phyloP scores from a whole-genome alignment of 1,140 invertebrate genomes.

The Tyrophagus putrescentiae region DNA sequence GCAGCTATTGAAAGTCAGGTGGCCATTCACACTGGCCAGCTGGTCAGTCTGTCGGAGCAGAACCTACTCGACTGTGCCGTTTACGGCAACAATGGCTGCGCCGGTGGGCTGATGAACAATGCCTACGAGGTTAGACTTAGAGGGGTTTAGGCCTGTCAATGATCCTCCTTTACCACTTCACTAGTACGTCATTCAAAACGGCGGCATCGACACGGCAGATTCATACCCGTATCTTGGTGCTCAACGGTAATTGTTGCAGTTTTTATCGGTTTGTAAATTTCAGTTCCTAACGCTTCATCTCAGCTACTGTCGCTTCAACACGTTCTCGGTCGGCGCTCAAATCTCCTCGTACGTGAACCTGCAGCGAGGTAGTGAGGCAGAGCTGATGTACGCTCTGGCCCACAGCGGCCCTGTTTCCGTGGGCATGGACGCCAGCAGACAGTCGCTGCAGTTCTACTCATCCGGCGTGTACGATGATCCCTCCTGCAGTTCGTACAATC shows the following conservation, averaged over 20 bases:
- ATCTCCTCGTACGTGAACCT: slow-evolving; percentile 71
- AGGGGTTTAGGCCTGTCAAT: too few species aligned
- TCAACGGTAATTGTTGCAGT: slow-evolving; percentile 25
- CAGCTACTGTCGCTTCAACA: slow-evolving; percentile 50
- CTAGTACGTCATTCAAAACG: slow-evolving; percentile 73
- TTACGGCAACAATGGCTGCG: slow-evolving; percentile 24
- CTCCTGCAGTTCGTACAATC: slow-evolving; percentile 48
- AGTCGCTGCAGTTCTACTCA: slow-evolving; percentile 58
- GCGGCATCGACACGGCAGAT: slow-evolving; percentile 75
- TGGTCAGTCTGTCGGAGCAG: slow-evolving; percentile 52
- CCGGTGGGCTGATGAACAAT: slow-evolving; percentile 22
- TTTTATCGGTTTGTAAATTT: background rate
- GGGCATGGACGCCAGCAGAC: slow-evolving; percentile 77
- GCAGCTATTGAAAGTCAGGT: slow-evolving; percentile 51
- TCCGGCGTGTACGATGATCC: slow-evolving; percentile 50
- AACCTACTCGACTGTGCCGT: slow-evolving; percentile 25
- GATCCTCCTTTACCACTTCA: background rate
- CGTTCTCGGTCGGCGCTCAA: slow-evolving; percentile 54
- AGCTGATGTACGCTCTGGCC: slow-evolving; percentile 59
- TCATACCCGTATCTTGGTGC: slow-evolving; percentile 74
- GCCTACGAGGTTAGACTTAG: too few species aligned
- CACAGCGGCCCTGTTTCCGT: slow-evolving; percentile 64
- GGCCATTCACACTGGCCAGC: slow-evolving; percentile 60
- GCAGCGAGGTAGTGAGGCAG: slow-evolving; percentile 47
- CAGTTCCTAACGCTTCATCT: too few species aligned